Evolutionary conservation across 2,888 invertebrate genomes (phyloP).

Genomic region (Troides aeacus): DNA sequence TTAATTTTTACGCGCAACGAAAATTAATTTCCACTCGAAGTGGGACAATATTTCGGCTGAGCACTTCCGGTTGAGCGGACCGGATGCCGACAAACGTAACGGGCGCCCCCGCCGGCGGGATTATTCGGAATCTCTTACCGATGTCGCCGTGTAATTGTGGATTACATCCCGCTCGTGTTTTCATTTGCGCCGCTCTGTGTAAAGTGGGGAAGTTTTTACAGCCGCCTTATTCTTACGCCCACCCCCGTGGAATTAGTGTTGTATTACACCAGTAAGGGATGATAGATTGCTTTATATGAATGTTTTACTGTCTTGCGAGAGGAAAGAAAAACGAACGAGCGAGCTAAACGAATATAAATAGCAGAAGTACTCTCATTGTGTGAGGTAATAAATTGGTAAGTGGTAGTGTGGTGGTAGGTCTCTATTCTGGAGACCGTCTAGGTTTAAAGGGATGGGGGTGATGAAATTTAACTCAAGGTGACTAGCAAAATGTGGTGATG

Average conservation of each 20-base stretch:
- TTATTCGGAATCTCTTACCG: slow-evolving; percentile 73
- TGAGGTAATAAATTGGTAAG: no score
- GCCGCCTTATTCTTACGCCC: slow-evolving; percentile 21
- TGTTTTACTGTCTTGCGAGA: neutral
- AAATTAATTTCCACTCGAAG: slow-evolving; percentile 27
- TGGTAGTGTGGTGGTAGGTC: no score
- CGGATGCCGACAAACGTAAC: slow-evolving; percentile 27
- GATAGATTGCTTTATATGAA: slow-evolving; percentile 7
- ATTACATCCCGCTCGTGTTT: slow-evolving; percentile 66
- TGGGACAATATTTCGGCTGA: slow-evolving; percentile 25
- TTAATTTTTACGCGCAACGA: neutral
- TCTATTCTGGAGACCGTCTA: no score
- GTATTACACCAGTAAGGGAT: slow-evolving; percentile 5
- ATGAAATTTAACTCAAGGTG: no score
- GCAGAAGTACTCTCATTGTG: no score
- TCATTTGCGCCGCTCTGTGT: slow-evolving; percentile 53
- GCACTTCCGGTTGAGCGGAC: slow-evolving; percentile 23
- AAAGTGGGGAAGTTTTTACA: slow-evolving; percentile 28
- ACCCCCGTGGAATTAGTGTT: slow-evolving; percentile 16
- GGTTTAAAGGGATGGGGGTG: no score
- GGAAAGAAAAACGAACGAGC: no score
- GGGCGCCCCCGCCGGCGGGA: slow-evolving; percentile 44
- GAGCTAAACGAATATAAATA: no score
- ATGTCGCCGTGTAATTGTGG: slow-evolving; percentile 76
- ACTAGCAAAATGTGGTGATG: no score